Evolutionary conservation across 2,113 vertebrate species (phyloP).

Genomic region (Ictalurus punctatus): DNA sequence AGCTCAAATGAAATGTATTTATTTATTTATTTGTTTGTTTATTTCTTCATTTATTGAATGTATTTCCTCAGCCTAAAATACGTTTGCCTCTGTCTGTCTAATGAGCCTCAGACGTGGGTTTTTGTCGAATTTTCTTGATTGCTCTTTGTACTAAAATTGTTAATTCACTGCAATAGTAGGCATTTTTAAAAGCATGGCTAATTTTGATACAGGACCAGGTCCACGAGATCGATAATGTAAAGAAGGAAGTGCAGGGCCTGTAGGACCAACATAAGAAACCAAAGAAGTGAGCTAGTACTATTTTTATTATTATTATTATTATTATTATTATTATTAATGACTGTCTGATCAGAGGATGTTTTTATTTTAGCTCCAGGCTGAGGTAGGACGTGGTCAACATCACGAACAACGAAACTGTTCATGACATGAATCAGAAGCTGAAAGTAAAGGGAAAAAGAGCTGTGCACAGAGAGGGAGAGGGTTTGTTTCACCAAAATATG

Average conservation of each 20-base stretch:
- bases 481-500: neutral
- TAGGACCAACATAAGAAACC: too few species aligned
- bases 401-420: neutral
- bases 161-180: neutral
- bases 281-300: too few species aligned
- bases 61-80: too few species aligned
- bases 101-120: neutral
- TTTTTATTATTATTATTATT: neutral
- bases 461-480: neutral
- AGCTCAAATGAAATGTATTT: too few species aligned
- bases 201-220: neutral
- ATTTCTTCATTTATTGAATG: too few species aligned
- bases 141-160: neutral
- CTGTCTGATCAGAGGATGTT: neutral
- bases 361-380: neutral
- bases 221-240: too few species aligned
- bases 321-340: neutral
- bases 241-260: too few species aligned
- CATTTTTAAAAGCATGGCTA: neutral
- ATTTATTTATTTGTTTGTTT: too few species aligned
- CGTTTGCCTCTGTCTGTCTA: too few species aligned
- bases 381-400: neutral
- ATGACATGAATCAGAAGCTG: slow-evolving; percentile 1
- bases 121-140: neutral
- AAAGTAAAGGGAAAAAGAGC: neutral